A percentile compares a stretch with the other conserved stretches of the same genome.
These are phyloP conservation scores for Diaphora mendica DNA, from an alignment of 2,888 invertebrate species.

Conservation along the genomic window DNA sequence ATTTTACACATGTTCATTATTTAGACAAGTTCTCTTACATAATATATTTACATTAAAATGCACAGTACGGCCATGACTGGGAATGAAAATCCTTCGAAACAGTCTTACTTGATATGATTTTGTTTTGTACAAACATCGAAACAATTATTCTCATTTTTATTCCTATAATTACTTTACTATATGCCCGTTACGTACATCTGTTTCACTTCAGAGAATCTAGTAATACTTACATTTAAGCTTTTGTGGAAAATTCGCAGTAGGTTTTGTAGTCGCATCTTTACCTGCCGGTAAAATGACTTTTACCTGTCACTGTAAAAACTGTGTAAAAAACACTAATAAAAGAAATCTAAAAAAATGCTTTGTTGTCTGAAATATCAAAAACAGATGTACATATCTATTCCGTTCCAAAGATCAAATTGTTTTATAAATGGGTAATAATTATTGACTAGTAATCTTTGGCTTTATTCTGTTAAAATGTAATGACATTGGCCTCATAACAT, in stretches of 20 bases:
- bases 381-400: slow-evolving; percentile 6
- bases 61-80: slow-evolving; percentile 74
- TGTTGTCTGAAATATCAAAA: not conserved
- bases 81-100: slow-evolving; percentile 59
- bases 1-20: slow-evolving; percentile 85
- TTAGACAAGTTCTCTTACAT: slow-evolving; percentile 77
- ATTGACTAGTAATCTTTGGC: slow-evolving; percentile 48
- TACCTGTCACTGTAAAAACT: too few species aligned
- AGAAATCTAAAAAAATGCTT: not conserved
- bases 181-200: slow-evolving; percentile 26
- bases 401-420: slow-evolving; percentile 45
- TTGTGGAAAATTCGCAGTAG: not conserved
- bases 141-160: slow-evolving; percentile 50
- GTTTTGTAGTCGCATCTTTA: not conserved
- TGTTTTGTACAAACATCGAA: slow-evolving; percentile 68
- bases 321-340: too few species aligned
- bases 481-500: slow-evolving; percentile 65
- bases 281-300: not conserved
- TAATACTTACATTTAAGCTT: not conserved
- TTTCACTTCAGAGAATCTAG: not conserved
- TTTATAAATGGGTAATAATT: slow-evolving; percentile 43
- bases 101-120: slow-evolving; percentile 73
- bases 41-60: slow-evolving; percentile 82
- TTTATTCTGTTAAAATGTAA: slow-evolving; percentile 40
- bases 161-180: slow-evolving; percentile 60